Evolutionary conservation across 2,113 vertebrate species (phyloP).

Genomic region (Sinocyclocheilus anshuiensis): DNA sequence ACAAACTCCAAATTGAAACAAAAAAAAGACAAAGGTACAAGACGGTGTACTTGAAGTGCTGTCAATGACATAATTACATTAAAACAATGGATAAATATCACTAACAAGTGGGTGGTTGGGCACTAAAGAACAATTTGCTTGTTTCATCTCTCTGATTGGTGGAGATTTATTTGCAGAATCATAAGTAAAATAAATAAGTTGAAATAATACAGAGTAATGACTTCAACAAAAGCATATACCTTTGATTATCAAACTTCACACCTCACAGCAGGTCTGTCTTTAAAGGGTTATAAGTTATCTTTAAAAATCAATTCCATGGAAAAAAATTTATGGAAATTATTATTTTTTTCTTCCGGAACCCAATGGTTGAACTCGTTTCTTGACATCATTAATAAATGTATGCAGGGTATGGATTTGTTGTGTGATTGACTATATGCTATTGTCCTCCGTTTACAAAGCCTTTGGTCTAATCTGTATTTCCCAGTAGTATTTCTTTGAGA

Average conservation of each 20-base stretch:
- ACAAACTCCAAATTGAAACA: not conserved
- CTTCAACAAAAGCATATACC: too few species aligned
- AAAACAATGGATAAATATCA: not conserved
- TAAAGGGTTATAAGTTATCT: too few species aligned
- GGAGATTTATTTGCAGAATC: not conserved
- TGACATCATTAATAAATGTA: not conserved
- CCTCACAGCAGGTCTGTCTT: too few species aligned
- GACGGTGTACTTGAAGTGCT: not conserved
- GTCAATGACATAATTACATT: not conserved
- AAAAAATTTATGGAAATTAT: too few species aligned
- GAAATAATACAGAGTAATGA: too few species aligned
- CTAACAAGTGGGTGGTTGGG: not conserved
- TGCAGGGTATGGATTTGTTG: not conserved
- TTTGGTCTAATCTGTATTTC: not conserved
- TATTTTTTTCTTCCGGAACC: not conserved
- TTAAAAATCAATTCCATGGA: too few species aligned
- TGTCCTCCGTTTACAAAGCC: not conserved
- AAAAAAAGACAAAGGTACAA: not conserved
- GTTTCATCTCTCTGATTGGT: too few species aligned
- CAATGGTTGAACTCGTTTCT: not conserved
- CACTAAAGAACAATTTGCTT: not conserved
- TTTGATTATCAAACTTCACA: too few species aligned
- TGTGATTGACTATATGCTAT: not conserved
- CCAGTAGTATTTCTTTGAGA: constrained; percentile 18
- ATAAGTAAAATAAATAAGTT: too few species aligned